These are phyloP conservation scores for Acipenser ruthenus DNA, from an alignment of 2,797 vertebrate species.

Conservation along the genomic window DNA sequence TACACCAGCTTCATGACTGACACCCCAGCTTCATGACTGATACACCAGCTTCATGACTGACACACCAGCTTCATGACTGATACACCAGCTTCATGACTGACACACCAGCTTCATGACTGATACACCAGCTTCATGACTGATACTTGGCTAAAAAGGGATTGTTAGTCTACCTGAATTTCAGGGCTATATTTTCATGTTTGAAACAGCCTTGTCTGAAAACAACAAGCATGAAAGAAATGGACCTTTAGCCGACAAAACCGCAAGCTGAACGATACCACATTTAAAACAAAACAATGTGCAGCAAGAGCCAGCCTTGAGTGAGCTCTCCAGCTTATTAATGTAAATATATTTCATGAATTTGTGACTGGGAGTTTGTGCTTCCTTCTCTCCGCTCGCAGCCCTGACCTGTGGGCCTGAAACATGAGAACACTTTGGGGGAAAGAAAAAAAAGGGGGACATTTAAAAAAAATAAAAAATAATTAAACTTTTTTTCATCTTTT, in stretches of 20 bases:
- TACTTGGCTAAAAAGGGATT: no score
- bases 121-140: no score
- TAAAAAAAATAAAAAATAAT: no score
- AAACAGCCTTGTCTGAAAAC: no score
- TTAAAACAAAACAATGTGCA: neutral
- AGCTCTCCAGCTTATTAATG: neutral
- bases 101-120: no score
- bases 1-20: no score
- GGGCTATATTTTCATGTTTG: no score
- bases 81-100: no score
- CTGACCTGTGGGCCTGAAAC: neutral
- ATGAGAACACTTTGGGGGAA: neutral
- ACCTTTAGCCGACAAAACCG: neutral
- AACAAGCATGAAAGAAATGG: neutral
- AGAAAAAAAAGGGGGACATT: neutral
- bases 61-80: no score
- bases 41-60: no score
- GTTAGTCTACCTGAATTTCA: no score
- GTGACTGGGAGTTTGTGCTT: neutral
- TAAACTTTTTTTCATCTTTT: constrained; percentile 32
- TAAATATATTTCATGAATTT: neutral
- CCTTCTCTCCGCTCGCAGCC: neutral
- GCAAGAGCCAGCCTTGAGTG: neutral
- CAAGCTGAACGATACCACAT: neutral
- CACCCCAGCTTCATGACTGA: no score